Conservation (phyloP, 1,140 invertebrate genomes). For the Pachypeltis micranthus region DNA sequence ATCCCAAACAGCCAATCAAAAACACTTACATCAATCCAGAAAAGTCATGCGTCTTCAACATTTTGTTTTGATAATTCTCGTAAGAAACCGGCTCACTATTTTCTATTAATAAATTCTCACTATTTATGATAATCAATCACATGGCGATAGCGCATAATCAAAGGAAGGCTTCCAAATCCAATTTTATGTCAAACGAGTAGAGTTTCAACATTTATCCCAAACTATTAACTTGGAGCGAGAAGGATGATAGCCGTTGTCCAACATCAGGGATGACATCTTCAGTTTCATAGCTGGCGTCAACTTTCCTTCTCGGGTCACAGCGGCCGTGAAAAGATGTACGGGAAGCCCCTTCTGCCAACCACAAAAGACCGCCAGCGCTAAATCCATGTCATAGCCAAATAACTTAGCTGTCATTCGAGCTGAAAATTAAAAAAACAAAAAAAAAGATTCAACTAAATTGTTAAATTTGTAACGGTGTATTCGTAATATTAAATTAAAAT, state of each 20-base stretch:
- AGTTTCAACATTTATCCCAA: conserved; percentile 25
- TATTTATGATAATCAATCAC: too few relatives aligned
- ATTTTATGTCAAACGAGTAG: too few relatives aligned
- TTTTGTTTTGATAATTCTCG: too few relatives aligned
- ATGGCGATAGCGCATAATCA: too few relatives aligned
- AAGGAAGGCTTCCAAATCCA: too few relatives aligned
- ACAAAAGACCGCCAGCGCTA: conserved; percentile 22
- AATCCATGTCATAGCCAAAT: conserved; percentile 7
- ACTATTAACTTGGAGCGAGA: conserved; percentile 23
- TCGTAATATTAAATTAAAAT: too few relatives aligned
- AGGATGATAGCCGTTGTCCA: conserved; percentile 25
- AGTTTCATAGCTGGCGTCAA: conserved; percentile 19
- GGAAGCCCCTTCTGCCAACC: conserved; percentile 18
- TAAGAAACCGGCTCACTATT: too few relatives aligned
- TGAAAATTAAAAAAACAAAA: not conserved
- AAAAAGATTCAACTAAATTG: not conserved
- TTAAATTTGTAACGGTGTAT: too few relatives aligned
- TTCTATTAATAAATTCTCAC: too few relatives aligned
- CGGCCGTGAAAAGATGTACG: conserved; percentile 26
- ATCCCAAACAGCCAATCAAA: too few relatives aligned
- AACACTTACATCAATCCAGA: too few relatives aligned
- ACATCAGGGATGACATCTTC: conserved; percentile 20
- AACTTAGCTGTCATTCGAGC: not conserved
- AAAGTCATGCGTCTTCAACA: too few relatives aligned
- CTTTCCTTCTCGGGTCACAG: conserved; percentile 19